A percentile compares a stretch with the other conserved stretches of the same genome.
Conservation (phyloP, 2,113 vertebrate species). For the Clarias magur region DNA sequence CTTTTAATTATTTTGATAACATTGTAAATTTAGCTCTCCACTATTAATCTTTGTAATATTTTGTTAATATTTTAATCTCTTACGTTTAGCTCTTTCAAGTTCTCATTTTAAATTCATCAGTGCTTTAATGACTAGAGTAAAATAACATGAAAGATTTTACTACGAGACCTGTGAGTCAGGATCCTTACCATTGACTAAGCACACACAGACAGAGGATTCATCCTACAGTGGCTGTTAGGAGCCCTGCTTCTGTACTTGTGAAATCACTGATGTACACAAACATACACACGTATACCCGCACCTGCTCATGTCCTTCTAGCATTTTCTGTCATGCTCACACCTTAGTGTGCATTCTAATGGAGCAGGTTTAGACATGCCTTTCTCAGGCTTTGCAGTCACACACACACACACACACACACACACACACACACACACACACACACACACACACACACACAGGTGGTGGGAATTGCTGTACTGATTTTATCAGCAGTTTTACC, state of each 20-base stretch:
- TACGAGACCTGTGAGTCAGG: not conserved
- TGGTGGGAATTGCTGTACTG: not conserved
- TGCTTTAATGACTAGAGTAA: not conserved
- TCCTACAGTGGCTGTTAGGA: not conserved
- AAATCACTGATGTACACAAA: not conserved
- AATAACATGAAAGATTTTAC: constrained; percentile 13
- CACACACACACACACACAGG: not conserved
- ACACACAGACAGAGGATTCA: not conserved
- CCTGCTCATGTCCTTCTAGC: not conserved
- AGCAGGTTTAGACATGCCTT: constrained; percentile 42
- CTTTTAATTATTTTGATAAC: not conserved
- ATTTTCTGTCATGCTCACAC: not conserved
- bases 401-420: not conserved
- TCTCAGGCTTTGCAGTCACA: not conserved
- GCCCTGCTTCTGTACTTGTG: not conserved
- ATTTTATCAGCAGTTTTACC: not conserved
- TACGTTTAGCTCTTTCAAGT: not conserved
- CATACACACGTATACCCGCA: constrained; percentile 10
- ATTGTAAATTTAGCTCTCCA: not conserved
- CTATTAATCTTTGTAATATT: not conserved
- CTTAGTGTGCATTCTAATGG: not conserved
- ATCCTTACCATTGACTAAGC: not conserved
- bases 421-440: not conserved
- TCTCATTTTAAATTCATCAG: not conserved
- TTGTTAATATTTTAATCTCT: not conserved